phyloP scores from a whole-genome alignment of 2,797 vertebrate species.

The Argentina silus region DNA sequence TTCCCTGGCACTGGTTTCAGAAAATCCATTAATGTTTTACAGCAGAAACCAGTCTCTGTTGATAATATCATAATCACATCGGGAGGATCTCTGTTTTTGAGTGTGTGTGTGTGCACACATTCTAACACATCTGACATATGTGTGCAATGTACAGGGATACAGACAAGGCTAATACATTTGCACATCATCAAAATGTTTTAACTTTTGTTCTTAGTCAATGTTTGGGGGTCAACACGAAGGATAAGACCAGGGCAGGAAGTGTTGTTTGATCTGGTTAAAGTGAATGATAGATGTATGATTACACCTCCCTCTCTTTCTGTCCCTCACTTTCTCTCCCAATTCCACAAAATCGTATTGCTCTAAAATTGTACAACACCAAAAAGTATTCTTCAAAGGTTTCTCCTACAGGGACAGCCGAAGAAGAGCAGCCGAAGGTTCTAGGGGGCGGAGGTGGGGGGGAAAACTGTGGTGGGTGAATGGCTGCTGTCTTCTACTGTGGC shows the following conservation, averaged over 20 bases:
- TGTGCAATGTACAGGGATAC: no score
- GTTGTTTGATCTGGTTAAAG: neutral
- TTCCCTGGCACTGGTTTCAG: conserved; percentile 35
- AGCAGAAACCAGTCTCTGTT: conserved; percentile 36
- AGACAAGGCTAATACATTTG: conserved; percentile 1
- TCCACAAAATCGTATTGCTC: neutral
- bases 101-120: neutral
- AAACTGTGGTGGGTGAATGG: neutral
- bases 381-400: neutral
- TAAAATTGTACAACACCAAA: neutral
- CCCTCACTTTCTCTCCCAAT: neutral
- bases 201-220: no score
- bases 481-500: neutral
- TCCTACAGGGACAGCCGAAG: neutral
- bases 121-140: no score
- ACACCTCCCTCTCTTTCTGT: neutral
- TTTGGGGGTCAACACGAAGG: neutral
- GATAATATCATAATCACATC: conserved; percentile 40
- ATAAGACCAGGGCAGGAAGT: conserved; percentile 1
- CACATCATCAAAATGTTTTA: neutral
- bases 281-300: neutral
- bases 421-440: neutral
- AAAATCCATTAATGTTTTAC: conserved; percentile 43
- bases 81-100: conserved; percentile 22
- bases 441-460: neutral